phyloP scores from a whole-genome alignment of 2,113 vertebrate genomes.

The Callopanchax toddi region DNA sequence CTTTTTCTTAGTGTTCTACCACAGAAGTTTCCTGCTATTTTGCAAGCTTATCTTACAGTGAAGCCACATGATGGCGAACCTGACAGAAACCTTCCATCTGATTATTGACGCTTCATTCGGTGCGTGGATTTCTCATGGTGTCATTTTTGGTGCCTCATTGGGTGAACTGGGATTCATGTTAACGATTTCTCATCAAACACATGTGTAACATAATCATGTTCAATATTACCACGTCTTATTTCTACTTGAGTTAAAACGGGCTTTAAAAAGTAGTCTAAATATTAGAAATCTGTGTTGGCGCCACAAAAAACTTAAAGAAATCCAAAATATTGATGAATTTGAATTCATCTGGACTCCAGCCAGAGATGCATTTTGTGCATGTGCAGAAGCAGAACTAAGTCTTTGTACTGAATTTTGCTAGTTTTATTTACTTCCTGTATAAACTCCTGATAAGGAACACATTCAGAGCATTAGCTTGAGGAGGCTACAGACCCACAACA shows the following conservation, averaged over 20 bases:
- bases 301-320: too few species aligned
- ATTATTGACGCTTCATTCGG: neutral
- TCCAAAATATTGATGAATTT: too few species aligned
- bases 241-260: too few species aligned
- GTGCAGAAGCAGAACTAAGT: too few species aligned
- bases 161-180: neutral
- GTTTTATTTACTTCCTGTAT: neutral
- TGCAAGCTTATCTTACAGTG: slow-evolving; percentile 49
- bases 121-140: neutral
- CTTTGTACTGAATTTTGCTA: neutral
- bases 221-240: too few species aligned
- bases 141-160: neutral
- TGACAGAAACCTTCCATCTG: neutral
- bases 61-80: slow-evolving; percentile 5
- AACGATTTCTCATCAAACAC: neutral
- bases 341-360: too few species aligned
- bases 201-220: too few species aligned
- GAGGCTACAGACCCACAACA: too few species aligned
- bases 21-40: slow-evolving; percentile 62
- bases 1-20: slow-evolving; percentile 26
- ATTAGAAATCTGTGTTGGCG: too few species aligned
- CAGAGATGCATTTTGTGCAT: too few species aligned
- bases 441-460: too few species aligned
- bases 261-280: too few species aligned
- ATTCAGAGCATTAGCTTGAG: neutral